Conservation (phyloP, 2,888 invertebrate species). For the Eurytoma adleriae region DNA sequence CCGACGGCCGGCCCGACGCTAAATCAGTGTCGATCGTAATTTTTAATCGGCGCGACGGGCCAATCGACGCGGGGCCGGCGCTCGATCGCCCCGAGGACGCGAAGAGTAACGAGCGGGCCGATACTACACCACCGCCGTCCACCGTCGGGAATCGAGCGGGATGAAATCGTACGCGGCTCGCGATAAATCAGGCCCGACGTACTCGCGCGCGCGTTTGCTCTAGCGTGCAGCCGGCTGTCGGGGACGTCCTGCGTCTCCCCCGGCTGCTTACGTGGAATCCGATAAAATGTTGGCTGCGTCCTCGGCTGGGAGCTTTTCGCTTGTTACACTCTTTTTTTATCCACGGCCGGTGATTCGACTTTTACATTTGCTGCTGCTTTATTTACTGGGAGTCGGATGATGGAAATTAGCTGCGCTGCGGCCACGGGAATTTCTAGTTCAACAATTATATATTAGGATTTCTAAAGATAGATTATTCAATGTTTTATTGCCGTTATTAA, state of each 20-base stretch:
- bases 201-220: constrained; percentile 7
- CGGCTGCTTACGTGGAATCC: constrained; percentile 27
- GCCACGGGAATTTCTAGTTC: no score
- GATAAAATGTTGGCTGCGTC: constrained; percentile 20
- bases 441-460: no score
- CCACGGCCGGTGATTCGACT: no score
- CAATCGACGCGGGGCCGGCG: constrained; percentile 61
- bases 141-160: constrained; percentile 13
- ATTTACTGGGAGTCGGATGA: no score
- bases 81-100: constrained; percentile 58
- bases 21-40: constrained; percentile 71
- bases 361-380: no score
- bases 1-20: constrained; percentile 43
- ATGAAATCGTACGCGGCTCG: constrained; percentile 29
- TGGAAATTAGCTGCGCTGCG: no score
- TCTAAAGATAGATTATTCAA: no score
- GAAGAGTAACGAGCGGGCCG: constrained; percentile 66
- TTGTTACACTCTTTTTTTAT: no score
- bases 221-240: neutral
- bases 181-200: constrained; percentile 44
- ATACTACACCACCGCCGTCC: constrained; percentile 33
- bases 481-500: no score
- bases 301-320: neutral
- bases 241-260: neutral
- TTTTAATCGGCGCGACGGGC: constrained; percentile 65